Percentiles rank a stretch among this genome's conserved stretches.
phyloP scores from a whole-genome alignment of 2,888 invertebrate species.

The Drosophila prolongata region DNA sequence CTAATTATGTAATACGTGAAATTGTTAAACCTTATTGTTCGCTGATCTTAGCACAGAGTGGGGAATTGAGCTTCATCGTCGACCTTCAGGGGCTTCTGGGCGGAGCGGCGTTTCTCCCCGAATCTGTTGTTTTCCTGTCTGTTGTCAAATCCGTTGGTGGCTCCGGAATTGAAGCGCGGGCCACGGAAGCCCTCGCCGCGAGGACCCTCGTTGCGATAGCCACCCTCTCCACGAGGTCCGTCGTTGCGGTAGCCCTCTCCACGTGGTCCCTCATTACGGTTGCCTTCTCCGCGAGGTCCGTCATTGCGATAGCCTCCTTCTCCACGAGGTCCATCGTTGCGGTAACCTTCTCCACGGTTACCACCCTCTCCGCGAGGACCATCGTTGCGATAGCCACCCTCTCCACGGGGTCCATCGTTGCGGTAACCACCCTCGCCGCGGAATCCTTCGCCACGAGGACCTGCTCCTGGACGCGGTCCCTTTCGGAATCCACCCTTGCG shows the following conservation, averaged over 20 bases:
- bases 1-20: slow-evolving; percentile 38
- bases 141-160: slow-evolving; percentile 72
- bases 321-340: slow-evolving; percentile 13
- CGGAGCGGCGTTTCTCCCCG: slow-evolving; percentile 66
- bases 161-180: slow-evolving; percentile 38
- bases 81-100: slow-evolving; percentile 90
- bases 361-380: slow-evolving; percentile 15
- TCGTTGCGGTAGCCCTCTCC: slow-evolving; percentile 17
- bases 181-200: slow-evolving; percentile 13
- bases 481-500: slow-evolving; percentile 90
- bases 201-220: background rate
- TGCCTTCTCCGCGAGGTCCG: slow-evolving; percentile 7
- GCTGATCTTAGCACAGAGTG: slow-evolving; percentile 90
- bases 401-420: slow-evolving; percentile 13
- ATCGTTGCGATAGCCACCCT: slow-evolving; percentile 18
- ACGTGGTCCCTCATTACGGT: slow-evolving; percentile 13
- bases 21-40: slow-evolving; percentile 33
- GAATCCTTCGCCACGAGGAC: slow-evolving; percentile 13
- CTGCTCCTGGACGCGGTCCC: slow-evolving; percentile 78
- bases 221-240: slow-evolving; percentile 6
- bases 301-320: slow-evolving; percentile 24
- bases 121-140: slow-evolving; percentile 59
- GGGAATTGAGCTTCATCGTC: slow-evolving; percentile 98
- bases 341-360: slow-evolving; percentile 9
- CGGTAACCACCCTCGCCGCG: slow-evolving; percentile 21